Evolutionary conservation across 2,113 vertebrate genomes (phyloP).

Genomic region (Etia nguti): DNA sequence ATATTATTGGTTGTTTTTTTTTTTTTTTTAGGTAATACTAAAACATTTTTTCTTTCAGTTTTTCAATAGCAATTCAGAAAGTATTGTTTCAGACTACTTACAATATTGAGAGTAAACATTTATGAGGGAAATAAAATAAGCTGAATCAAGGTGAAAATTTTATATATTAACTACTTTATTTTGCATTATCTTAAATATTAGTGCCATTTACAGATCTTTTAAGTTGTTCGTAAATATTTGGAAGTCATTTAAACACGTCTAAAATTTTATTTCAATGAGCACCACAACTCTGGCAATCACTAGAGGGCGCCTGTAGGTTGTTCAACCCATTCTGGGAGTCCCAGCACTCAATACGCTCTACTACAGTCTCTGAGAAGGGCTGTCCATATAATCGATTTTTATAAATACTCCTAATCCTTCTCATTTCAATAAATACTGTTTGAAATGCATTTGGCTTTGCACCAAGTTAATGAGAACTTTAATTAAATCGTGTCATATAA

Average conservation of each 20-base stretch:
- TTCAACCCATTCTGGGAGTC: background rate
- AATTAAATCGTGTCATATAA: background rate
- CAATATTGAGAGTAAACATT: background rate
- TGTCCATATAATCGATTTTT: constrained; percentile 8
- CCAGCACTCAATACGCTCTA: background rate
- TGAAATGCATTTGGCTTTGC: background rate
- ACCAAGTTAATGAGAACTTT: background rate
- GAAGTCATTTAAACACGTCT: background rate
- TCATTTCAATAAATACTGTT: background rate
- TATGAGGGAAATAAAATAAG: background rate
- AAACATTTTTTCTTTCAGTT: background rate
- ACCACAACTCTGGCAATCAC: constrained; percentile 1
- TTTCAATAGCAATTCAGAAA: background rate
- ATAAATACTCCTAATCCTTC: constrained; percentile 16
- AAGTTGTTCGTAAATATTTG: background rate
- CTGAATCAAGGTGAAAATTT: background rate
- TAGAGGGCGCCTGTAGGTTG: constrained; percentile 64
- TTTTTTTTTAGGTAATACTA: background rate
- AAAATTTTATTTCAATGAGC: background rate
- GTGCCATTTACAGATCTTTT: background rate
- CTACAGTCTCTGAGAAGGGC: background rate
- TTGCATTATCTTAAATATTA: background rate
- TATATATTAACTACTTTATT: background rate
- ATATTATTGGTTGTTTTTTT: too few species aligned
- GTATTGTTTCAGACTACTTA: background rate